A percentile compares a stretch with the other conserved stretches of the same genome.
phyloP scores from a whole-genome alignment of 1,140 invertebrate species.

The Pectinophora gossypiella region DNA sequence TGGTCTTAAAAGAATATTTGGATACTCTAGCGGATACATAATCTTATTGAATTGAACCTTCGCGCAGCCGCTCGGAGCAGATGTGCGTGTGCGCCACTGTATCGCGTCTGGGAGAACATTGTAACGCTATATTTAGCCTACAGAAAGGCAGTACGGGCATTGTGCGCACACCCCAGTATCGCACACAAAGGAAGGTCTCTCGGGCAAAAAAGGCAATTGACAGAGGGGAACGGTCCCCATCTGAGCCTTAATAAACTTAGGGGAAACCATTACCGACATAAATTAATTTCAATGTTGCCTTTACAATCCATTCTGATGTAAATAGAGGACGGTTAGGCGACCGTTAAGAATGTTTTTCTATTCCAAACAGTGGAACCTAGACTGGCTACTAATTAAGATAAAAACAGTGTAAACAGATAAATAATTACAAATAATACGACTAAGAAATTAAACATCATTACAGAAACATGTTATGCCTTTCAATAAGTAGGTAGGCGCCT shows the following conservation, averaged over 20 bases:
- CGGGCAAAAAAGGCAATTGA: slow-evolving; percentile 65
- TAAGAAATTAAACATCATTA: no score
- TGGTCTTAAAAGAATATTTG: no score
- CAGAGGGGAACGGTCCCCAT: slow-evolving; percentile 57
- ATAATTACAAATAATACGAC: no score
- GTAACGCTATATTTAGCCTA: slow-evolving; percentile 67
- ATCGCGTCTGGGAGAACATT: slow-evolving; percentile 34
- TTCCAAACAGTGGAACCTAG: background rate
- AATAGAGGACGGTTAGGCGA: background rate
- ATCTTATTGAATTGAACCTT: slow-evolving; percentile 3
- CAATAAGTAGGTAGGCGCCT: no score
- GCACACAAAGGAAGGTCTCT: slow-evolving; percentile 60
- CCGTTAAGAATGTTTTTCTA: background rate
- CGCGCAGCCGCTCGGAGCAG: slow-evolving; percentile 25
- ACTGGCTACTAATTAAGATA: background rate
- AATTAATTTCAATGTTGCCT: slow-evolving; percentile 45
- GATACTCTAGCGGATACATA: no score
- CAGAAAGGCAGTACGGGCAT: slow-evolving; percentile 63
- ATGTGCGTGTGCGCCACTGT: slow-evolving; percentile 50
- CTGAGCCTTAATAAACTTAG: slow-evolving; percentile 39
- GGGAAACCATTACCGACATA: slow-evolving; percentile 41
- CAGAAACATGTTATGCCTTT: no score
- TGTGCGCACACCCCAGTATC: slow-evolving; percentile 56
- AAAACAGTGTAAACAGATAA: no score
- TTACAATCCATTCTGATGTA: slow-evolving; percentile 11